A percentile compares a stretch with the other conserved stretches of the same genome.
phyloP scores from a whole-genome alignment of 2,888 invertebrate genomes.

The Ecdyonurus torrentis region DNA sequence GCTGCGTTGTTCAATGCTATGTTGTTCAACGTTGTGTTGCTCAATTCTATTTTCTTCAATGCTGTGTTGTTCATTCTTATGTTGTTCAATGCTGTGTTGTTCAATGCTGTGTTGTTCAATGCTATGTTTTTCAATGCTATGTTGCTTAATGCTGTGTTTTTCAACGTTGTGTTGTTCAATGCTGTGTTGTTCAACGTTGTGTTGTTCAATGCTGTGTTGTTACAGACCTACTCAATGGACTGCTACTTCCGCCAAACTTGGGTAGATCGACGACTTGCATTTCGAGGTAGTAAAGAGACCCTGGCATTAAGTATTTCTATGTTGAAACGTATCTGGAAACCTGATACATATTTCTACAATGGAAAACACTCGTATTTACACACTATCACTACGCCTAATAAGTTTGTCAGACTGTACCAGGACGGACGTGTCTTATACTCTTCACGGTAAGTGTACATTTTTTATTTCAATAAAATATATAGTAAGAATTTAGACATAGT shows the following conservation, averaged over 20 bases:
- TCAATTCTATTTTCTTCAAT: too few species aligned
- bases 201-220: constrained; percentile 15
- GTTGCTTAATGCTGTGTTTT: too few species aligned
- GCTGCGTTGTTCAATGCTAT: too few species aligned
- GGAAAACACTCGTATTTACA: constrained; percentile 69
- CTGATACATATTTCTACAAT: constrained; percentile 72
- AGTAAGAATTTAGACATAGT: neutral
- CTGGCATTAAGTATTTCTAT: constrained; percentile 63
- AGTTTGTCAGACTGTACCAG: constrained; percentile 58
- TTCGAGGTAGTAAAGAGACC: constrained; percentile 39
- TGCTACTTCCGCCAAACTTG: constrained; percentile 77
- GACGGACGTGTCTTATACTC: constrained; percentile 60
- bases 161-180: too few species aligned
- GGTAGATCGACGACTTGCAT: constrained; percentile 62
- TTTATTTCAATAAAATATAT: neutral
- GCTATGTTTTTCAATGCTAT: too few species aligned
- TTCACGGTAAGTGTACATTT: constrained; percentile 36
- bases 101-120: too few species aligned
- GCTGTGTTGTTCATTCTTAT: too few species aligned
- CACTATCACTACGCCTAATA: constrained; percentile 72
- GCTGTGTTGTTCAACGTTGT: neutral
- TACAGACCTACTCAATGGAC: constrained; percentile 69
- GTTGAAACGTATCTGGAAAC: constrained; percentile 68
- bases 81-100: too few species aligned
- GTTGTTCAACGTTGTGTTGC: too few species aligned